Conservation (phyloP, 1,140 invertebrate species). For the Tetragonula clypearis region DNA sequence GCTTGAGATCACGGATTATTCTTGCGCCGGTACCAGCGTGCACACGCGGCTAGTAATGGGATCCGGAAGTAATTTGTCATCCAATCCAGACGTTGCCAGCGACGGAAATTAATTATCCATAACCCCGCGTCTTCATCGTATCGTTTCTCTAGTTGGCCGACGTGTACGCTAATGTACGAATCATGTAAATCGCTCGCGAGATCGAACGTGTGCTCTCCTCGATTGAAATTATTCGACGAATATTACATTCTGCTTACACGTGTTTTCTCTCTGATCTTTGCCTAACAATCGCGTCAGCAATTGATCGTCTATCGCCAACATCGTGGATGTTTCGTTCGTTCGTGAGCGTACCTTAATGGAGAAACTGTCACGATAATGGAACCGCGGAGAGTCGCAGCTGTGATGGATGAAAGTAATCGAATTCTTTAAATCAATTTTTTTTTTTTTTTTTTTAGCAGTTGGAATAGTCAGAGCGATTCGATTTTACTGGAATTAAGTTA, state of each 20-base stretch:
- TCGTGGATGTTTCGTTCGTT: not conserved
- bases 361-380: not conserved
- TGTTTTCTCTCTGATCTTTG: not conserved
- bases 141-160: not conserved
- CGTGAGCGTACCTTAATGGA: not conserved
- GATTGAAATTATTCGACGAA: not conserved
- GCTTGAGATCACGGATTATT: conserved; percentile 33
- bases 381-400: not conserved
- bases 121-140: conserved; percentile 43
- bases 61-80: conserved; percentile 61
- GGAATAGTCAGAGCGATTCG: no score
- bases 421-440: no score
- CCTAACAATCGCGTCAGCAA: not conserved
- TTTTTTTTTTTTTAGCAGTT: no score
- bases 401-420: not conserved
- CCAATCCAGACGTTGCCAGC: conserved; percentile 32
- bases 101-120: conserved; percentile 55
- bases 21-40: not conserved
- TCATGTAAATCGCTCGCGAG: conserved; percentile 26
- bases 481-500: no score
- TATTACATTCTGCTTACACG: not conserved
- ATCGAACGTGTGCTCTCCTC: not conserved
- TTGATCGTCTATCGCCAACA: not conserved
- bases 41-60: conserved; percentile 37
- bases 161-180: not conserved